Base-by-base conservation (phyloP, 2,797 vertebrate genomes). In the Merluccius polli region DNA sequence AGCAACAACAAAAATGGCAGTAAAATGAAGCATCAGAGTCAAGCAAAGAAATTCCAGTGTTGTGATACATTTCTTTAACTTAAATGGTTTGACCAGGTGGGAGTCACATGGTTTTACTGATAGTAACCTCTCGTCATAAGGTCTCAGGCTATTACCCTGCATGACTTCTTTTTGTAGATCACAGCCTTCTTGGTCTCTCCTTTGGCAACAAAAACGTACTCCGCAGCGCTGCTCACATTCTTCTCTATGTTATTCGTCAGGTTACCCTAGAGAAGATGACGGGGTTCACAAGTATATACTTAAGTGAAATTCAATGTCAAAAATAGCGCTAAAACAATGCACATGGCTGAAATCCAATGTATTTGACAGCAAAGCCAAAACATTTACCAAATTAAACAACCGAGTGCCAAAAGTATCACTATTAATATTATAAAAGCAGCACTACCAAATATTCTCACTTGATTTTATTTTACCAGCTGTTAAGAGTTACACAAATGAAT, bases 201-300 rank as follows among this genome's bases (percentile, higher is more conserved):
- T 79, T 94, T 95, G 0, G 95, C 95, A 0, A 77, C 80, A 0
- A 92, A 93, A 1, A 96, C 91, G 0, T 95, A 97, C 73, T 96
- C 95, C 0, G 83, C 83, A 0, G 96, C 93, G 7, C 89, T 95
- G 84, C 82, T 90, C 35, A 98, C 95, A 0, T 96, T 95, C 79
- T 93, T 96, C 77, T 97, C 97, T 72, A 98, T 97, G 91, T 95
- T 98, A 92, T 98, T 96, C 81, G 96, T 90, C 92, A 97, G 92
- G 79, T 97, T 96, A 9, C 97, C 96, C 97, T 98, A 82, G 16
- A 32, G 67, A 69, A 3, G 67, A 18, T 0, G 67, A 69, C 67
- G 21, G 27, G 30, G 67, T 12, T 27, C 59, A 10, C 24, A 3
- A 12, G 27, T 12, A 24, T 2, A 59, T 13, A 59, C 52, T 52